A percentile compares a stretch with the other conserved stretches of the same genome.
phyloP scores from a whole-genome alignment of 2,797 vertebrate genomes.

The Falco peregrinus region DNA sequence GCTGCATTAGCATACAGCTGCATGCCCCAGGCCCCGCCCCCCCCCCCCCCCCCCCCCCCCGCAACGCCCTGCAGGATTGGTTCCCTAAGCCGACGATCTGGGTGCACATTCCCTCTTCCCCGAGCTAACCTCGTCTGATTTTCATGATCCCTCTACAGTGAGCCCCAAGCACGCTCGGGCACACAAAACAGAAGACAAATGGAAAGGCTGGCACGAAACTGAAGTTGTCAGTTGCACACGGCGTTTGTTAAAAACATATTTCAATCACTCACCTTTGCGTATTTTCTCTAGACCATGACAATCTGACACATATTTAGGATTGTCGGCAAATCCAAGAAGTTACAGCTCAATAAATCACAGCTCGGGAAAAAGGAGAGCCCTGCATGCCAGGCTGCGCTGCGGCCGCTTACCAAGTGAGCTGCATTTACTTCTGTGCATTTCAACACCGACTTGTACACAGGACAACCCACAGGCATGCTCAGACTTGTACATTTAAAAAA shows the following conservation, averaged over 20 bases:
- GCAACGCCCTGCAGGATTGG: background rate
- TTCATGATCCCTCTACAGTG: background rate
- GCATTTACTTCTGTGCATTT: background rate
- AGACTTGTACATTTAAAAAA: background rate
- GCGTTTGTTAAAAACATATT: accelerated
- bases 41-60: too few species aligned
- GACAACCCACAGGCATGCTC: background rate
- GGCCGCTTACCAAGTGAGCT: background rate
- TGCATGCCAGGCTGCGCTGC: accelerated
- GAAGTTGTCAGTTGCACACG: accelerated
- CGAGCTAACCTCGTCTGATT: background rate
- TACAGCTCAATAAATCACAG: accelerated
- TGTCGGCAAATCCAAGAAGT: background rate
- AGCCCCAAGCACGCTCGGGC: background rate
- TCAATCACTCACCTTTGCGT: too few species aligned
- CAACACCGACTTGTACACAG: too few species aligned
- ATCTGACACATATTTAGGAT: accelerated
- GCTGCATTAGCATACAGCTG: background rate
- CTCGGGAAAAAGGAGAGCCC: too few species aligned
- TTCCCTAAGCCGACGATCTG: background rate
- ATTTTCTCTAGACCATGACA: accelerated
- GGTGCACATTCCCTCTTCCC: background rate
- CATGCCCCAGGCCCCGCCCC: background rate
- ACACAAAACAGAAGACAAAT: background rate
- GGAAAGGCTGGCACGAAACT: accelerated